Percentiles rank a stretch among this genome's conserved stretches.
Evolutionary conservation across 2,797 vertebrate species (phyloP).

Genomic region (Malacoctenus gilli): DNA sequence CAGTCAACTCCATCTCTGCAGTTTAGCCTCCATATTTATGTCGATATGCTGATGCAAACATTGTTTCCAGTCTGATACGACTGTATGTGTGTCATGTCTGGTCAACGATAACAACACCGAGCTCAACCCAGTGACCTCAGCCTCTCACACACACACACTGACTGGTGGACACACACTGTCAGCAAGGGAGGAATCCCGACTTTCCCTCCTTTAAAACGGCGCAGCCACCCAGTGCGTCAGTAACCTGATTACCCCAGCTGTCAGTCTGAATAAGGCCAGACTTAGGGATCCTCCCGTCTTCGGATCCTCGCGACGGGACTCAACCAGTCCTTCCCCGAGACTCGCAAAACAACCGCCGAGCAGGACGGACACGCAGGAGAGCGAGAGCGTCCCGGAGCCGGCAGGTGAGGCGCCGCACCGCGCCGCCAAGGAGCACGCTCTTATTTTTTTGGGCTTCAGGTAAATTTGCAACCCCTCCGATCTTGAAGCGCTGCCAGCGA

Average conservation of each 20-base stretch:
- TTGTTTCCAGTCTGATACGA: not conserved
- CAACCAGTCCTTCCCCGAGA: conserved; percentile 51
- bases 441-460: not conserved
- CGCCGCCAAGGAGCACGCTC: not conserved
- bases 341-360: conserved; percentile 51
- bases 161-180: conserved; percentile 4
- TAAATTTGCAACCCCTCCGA: no score
- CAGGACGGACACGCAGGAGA: conserved; percentile 23
- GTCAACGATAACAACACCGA: conserved; percentile 15
- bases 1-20: no score
- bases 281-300: conserved; percentile 60
- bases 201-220: conserved; percentile 51
- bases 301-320: conserved; percentile 52
- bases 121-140: conserved; percentile 26
- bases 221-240: conserved; percentile 69
- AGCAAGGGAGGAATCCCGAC: conserved; percentile 46
- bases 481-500: no score
- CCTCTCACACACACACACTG: conserved; percentile 15
- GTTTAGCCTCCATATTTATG: no score
- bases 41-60: no score
- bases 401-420: conserved; percentile 54
- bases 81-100: not conserved
- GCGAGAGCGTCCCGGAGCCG: conserved; percentile 3
- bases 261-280: conserved; percentile 74
- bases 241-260: conserved; percentile 79